These are phyloP conservation scores for Pygmarrhopalites habei DNA, from an alignment of 1,140 invertebrate genomes.

Conservation along the genomic window DNA sequence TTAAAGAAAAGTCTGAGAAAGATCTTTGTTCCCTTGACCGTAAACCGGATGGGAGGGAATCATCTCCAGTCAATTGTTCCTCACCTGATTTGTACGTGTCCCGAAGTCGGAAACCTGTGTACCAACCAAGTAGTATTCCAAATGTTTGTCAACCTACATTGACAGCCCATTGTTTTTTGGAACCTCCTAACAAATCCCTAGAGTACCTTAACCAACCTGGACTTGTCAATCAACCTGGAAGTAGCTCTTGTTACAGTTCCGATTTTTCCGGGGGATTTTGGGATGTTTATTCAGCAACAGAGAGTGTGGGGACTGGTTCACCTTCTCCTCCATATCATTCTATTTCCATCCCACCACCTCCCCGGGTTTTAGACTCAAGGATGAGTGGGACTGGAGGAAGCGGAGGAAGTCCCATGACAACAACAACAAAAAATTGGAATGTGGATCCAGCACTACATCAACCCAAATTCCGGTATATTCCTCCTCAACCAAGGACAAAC, in stretches of 20 bases:
- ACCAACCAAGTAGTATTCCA: conserved; percentile 36
- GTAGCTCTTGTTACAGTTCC: conserved; percentile 25
- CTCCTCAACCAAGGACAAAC: conserved; percentile 43
- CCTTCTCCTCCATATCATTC: conserved; percentile 9
- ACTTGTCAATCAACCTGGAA: background rate
- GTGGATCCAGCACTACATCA: conserved; percentile 67
- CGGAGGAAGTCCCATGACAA: too few species aligned
- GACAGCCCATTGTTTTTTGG: conserved; percentile 35
- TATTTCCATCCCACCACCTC: conserved; percentile 19
- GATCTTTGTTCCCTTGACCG: background rate
- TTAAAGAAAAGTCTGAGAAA: conserved; percentile 50
- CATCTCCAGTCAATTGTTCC: conserved; percentile 31
- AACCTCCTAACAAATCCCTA: conserved; percentile 27
- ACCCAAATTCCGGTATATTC: conserved; percentile 68
- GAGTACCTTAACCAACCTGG: conserved; percentile 23
- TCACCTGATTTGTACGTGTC: conserved; percentile 29
- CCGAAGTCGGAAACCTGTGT: conserved; percentile 36
- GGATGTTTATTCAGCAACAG: conserved; percentile 26
- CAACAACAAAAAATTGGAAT: conserved; percentile 48
- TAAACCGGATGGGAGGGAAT: conserved; percentile 41
- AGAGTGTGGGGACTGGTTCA: background rate
- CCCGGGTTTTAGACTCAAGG: conserved; percentile 19
- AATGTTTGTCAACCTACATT: conserved; percentile 39
- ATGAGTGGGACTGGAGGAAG: conserved; percentile 1
- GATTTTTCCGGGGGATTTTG: conserved; percentile 29